Evolutionary conservation across 1,140 invertebrate species (phyloP), one percentile per base, ranked within the genome.

Genomic region (Danaus plexippus): DNA sequence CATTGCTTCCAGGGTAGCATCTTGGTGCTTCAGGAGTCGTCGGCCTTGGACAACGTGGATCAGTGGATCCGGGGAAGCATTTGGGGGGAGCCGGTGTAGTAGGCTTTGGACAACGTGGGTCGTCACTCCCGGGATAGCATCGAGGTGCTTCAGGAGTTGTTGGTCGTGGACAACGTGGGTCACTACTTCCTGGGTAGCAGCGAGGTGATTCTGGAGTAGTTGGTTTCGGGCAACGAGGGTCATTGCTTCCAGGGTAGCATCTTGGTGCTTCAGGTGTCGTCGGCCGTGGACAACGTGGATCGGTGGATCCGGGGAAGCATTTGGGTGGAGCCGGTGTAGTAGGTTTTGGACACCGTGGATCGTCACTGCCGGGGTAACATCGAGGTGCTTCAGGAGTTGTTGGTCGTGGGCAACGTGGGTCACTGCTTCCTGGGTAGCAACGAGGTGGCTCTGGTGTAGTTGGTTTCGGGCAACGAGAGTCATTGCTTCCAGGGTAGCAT

Each of bases 1-100:
- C 86, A 0, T 53, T 75, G 11, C 77, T 48, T 50, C 88, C 88
- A 4, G 86, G 87, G 55, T 73, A 85, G 59, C 88, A 88, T 1
- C 61, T 63, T 43, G 50, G 50, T 15, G 77, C 60, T 52, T 57
- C 59, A 9, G 64, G 61, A 43, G 73, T 74, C 8, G 74, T 66
- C 41, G 69, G 57, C 60, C 67, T 67, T 43, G 79, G 77, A 71
- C 85, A 86, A 22, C 81, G 56, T 41, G 78, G 73, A 71, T 88
- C 86, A 0, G 56, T 73, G 13, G 75, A 79, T 42, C 88, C 87
- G 7, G 83, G 81, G 52, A 71, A 83, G 58, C 87, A 88, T 40
- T 59, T 64, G 9, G 73, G 72, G 56, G 73, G 72, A 56, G 46
- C 22, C 10, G 59, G 9, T 12, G 53, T 56, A 44, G 71, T 64